Evolutionary conservation across 2,888 invertebrate genomes (phyloP).

Genomic region (Amblyjoppa fuscipennis): DNA sequence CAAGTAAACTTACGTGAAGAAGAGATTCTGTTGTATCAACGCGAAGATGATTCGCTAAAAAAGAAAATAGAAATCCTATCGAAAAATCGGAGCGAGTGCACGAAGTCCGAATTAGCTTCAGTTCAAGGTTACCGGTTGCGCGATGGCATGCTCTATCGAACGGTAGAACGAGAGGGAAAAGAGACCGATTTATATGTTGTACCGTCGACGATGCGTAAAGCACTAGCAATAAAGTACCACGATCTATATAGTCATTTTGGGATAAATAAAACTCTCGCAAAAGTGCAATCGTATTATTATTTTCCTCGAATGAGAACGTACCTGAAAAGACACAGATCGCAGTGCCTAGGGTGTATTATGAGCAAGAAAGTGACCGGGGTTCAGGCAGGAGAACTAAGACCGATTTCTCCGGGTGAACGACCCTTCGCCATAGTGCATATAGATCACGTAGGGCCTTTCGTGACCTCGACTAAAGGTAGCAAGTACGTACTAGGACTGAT

Average conservation of each 20-base stretch:
- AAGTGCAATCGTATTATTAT: slow-evolving; percentile 35
- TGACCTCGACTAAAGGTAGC: slow-evolving; percentile 46
- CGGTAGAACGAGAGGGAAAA: slow-evolving; percentile 4
- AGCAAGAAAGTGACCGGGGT: slow-evolving; percentile 49
- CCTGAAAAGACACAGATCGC: slow-evolving; percentile 39
- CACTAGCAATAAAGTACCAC: slow-evolving; percentile 58
- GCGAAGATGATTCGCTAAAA: not conserved
- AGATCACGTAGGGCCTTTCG: slow-evolving; percentile 68
- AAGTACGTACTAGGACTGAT: slow-evolving; percentile 63
- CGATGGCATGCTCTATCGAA: slow-evolving; percentile 22
- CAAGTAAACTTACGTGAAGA: slow-evolving; percentile 33
- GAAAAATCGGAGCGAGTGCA: not conserved
- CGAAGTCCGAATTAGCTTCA: slow-evolving; percentile 12
- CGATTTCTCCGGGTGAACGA: slow-evolving; percentile 61
- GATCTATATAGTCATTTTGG: slow-evolving; percentile 34
- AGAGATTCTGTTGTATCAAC: not conserved
- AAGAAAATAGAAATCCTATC: slow-evolving; percentile 1
- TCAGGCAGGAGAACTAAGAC: slow-evolving; percentile 66
- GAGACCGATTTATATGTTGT: slow-evolving; percentile 45
- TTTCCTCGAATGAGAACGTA: slow-evolving; percentile 34
- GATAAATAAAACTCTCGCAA: slow-evolving; percentile 52
- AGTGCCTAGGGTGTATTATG: slow-evolving; percentile 68
- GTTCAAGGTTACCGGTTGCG: slow-evolving; percentile 20
- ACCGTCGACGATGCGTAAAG: slow-evolving; percentile 47
- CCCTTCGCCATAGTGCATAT: slow-evolving; percentile 66